These are phyloP conservation scores for Drosophila jambulina DNA, from an alignment of 1,140 invertebrate genomes.

Conservation along the genomic window DNA sequence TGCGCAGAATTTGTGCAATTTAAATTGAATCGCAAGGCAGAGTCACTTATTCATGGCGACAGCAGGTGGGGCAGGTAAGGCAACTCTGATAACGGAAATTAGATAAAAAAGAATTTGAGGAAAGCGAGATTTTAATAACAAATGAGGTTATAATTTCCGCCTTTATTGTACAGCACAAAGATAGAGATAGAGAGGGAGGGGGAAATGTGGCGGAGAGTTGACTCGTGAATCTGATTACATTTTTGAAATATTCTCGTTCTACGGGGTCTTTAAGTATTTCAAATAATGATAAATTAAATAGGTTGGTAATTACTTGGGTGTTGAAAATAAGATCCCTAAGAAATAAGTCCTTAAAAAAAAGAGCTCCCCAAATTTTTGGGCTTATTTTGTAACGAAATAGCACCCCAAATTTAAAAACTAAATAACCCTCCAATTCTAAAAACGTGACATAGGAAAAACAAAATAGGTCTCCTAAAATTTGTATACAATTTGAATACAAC, in stretches of 20 bases:
- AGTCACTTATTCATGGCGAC: conserved; percentile 29
- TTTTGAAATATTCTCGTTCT: background rate
- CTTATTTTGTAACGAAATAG: too few species aligned
- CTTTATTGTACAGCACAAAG: background rate
- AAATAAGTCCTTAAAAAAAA: too few species aligned
- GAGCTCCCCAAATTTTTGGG: too few species aligned
- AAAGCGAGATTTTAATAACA: conserved; percentile 23
- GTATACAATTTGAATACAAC: too few species aligned
- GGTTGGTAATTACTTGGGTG: too few species aligned
- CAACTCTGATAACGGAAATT: conserved; percentile 25
- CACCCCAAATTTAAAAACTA: too few species aligned
- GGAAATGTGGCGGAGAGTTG: background rate
- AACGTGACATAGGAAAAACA: too few species aligned
- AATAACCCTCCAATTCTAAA: too few species aligned
- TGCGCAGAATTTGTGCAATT: conserved; percentile 71
- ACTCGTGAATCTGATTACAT: conserved; percentile 18
- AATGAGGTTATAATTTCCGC: conserved; percentile 35
- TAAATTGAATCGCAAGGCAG: conserved; percentile 62
- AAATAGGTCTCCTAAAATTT: too few species aligned
- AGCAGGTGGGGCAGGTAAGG: conserved; percentile 15
- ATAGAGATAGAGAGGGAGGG: background rate
- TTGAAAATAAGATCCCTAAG: too few species aligned
- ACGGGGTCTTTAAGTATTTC: background rate
- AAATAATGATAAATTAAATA: background rate
- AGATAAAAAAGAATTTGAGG: conserved; percentile 25